Base-by-base conservation (phyloP, 2,113 vertebrate species). In the Dromaius novaehollandiae region DNA sequence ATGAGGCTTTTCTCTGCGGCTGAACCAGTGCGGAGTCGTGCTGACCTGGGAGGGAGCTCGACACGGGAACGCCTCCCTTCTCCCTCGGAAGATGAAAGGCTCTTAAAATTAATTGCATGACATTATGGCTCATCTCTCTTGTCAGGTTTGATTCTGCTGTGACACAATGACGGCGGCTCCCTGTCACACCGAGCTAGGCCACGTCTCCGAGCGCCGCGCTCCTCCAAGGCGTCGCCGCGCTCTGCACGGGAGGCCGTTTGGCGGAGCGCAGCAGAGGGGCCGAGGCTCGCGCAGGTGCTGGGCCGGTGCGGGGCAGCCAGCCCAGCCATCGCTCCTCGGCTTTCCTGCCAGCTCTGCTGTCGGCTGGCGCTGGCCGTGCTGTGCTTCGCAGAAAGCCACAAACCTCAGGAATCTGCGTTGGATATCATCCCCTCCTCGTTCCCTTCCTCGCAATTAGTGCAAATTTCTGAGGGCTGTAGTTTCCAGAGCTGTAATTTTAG, bases 61-160 rank as follows among this genome's bases (percentile, higher is more conserved):
- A 69, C 51, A 60, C n/a, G 4, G 40, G n/a, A 82, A 84, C 2
- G 9, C 55, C 3, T 70, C 82, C 93, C 38, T 80, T 82, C 78
- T 80, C 25, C 69, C 53, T 80, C 63, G 48, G 53, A 85, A 82
- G 83, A 85, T 66, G 83, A 93, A 96, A 91, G 86, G 55, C 90
- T 94, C 84, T 87, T 55, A 26, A 75, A 86, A 95, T 91, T 82
- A 93, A 96, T 82, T 93, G 81, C 56, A 20, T n/a, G 94, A 13
- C 91, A 74, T 93, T 89, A 48, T 48, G 84, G 86, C 78, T 93
- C 15, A 75, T 89, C 89, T 77, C 78, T 69, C 36, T 73, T 96
- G 95, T 96, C 96, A 95, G 89, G 74, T 94, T 74, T 76, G 90
- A 91, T 96, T 96, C 69, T 90, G 89, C 53, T 80, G 89, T 82